These are phyloP conservation scores for Phyllotis vaccarum DNA, from an alignment of 2,797 vertebrate species.

Conservation along the genomic window DNA sequence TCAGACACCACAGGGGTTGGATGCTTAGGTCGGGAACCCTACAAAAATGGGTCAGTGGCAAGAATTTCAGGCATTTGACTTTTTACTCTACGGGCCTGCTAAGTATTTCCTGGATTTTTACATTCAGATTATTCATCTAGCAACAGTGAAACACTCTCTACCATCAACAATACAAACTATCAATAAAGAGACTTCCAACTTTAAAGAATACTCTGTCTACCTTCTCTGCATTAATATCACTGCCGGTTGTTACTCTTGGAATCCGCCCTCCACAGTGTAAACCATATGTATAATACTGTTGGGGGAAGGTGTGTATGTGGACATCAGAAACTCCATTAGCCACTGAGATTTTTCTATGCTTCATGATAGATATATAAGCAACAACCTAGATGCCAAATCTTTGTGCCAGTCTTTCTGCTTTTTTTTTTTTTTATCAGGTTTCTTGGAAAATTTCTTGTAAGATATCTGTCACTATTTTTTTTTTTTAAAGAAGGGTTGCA, in stretches of 20 bases:
- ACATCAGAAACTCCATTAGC: not conserved
- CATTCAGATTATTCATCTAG: not conserved
- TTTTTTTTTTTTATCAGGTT: not conserved
- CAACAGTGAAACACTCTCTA: constrained; percentile 43
- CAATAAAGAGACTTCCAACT: not conserved
- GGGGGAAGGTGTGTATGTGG: not conserved
- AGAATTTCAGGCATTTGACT: not conserved
- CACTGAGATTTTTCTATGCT: not conserved
- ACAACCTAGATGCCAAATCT: not conserved
- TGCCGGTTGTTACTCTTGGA: constrained; percentile 20
- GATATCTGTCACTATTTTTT: not conserved
- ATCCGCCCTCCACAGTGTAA: not conserved
- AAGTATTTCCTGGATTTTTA: constrained; percentile 50
- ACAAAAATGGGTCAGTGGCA: not conserved
- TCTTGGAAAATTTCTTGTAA: constrained; percentile 12
- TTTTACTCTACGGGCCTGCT: constrained; percentile 3
- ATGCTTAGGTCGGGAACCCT: constrained; percentile 21
- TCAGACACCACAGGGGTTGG: not conserved
- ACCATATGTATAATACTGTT: not conserved
- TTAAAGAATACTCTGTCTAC: constrained; percentile 3
- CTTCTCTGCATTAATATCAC: not conserved
- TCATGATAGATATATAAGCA: not conserved
- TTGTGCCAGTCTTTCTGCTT: not conserved
- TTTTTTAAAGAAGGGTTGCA: not conserved
- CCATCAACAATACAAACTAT: not conserved